Evolutionary conservation across 2,113 vertebrate species (phyloP), one percentile per base, ranked within the genome.

Genomic region (Tragelaphus buxtoni): DNA sequence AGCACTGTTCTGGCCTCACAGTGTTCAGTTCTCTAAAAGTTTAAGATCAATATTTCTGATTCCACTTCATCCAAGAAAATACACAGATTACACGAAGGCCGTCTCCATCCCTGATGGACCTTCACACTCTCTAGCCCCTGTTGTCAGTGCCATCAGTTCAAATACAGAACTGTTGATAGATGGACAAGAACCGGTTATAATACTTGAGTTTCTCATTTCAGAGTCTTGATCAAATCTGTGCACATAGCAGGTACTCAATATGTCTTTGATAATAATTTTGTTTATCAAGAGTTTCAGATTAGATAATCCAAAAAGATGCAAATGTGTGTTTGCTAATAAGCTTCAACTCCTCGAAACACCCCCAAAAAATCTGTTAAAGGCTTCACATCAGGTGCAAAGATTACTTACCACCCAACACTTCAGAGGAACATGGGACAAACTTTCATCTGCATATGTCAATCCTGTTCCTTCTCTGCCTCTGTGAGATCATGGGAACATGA

Each of bases 21-120:
- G 10, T 26, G 7, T 22, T 17, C 17, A 4, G 55, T 32, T 26
- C 28, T 90, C 51, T 61, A 13, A 32, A 42, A 58, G 20, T 7
- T 35, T 22, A 86, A 63, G 7, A 17, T 53, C 2, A 16, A 55
- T 2, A 4, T 74, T 53, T 65, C 12, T 55, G 8, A 11, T 88
- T 30, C 55, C 22, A 47, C 49, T 90, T 80, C 35, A 82, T 65
- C 14, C 32, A 85, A 49, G 28, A 39, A 56, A 93, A 55, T 32
- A 83, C 3, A 9, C 4, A 10, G 7, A 35, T 65, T 49, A 4
- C 24, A 30, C 0, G 0, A 3, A 12, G 7, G 7, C 5, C 3
- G 3, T 85, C 7, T 2, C 16, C 45, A 12, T 60, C 6, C 17
- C 4, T 0, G 1, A 26, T 2, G 35, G 6, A 49, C 3, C 1